phyloP scores from a whole-genome alignment of 2,113 vertebrate species.

The Cebus imitator region DNA sequence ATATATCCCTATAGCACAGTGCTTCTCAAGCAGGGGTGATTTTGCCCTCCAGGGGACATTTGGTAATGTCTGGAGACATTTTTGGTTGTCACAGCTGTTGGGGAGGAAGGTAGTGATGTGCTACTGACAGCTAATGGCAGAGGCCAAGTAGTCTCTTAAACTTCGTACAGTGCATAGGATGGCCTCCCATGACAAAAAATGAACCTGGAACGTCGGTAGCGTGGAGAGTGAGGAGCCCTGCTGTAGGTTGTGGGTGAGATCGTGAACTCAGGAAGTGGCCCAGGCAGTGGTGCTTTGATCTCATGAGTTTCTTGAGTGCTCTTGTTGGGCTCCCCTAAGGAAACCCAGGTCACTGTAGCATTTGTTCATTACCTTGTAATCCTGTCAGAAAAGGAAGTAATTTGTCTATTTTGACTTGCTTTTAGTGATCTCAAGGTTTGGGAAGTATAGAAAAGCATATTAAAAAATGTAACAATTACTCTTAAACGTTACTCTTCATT shows the following conservation, averaged over 20 bases:
- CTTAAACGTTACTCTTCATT: not conserved
- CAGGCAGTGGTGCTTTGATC: not conserved
- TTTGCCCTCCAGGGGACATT: not conserved
- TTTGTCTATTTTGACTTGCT: not conserved
- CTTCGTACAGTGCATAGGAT: not conserved
- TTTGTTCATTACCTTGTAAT: not conserved
- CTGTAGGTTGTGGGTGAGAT: accelerated
- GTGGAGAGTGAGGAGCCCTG: not conserved
- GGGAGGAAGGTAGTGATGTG: not conserved
- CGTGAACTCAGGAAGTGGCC: not conserved
- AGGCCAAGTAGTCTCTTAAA: not conserved
- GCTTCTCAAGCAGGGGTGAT: not conserved
- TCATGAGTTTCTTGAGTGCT: not conserved
- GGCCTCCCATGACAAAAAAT: too few species aligned
- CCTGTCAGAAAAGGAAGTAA: not conserved
- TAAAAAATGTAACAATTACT: not conserved
- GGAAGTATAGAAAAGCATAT: not conserved
- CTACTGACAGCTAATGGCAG: not conserved
- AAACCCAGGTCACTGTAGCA: not conserved
- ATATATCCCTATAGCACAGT: not conserved
- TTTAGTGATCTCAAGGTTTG: slow-evolving; percentile 16
- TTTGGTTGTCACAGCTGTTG: not conserved
- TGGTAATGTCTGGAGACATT: not conserved
- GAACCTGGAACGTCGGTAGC: accelerated
- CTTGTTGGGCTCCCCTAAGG: not conserved